Evolutionary conservation across 1,140 invertebrate genomes (phyloP).

Genomic region (Ceratosolen fusciceps): DNA sequence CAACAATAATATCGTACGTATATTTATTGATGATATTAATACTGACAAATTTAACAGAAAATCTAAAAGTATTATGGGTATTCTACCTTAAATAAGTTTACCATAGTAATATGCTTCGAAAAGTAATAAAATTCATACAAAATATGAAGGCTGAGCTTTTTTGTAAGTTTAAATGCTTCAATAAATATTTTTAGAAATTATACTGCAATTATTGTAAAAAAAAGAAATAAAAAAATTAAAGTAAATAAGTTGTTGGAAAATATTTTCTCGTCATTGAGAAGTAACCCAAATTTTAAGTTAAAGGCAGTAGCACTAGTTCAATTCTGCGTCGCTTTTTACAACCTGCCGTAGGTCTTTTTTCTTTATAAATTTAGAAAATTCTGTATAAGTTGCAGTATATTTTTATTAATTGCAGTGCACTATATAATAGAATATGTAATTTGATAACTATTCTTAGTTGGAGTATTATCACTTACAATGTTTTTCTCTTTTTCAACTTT

Average conservation of each 20-base stretch:
- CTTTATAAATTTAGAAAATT: not conserved
- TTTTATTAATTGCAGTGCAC: not conserved
- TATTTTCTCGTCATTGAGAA: not conserved
- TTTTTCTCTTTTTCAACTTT: slow-evolving; percentile 12
- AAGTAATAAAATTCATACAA: no score
- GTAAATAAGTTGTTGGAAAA: slow-evolving; percentile 9
- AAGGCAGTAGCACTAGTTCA: slow-evolving; percentile 16
- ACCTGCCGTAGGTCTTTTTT: not conserved
- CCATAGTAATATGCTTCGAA: no score
- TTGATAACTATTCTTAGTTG: slow-evolving; percentile 42
- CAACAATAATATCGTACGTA: no score
- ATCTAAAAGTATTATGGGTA: no score
- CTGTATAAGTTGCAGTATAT: slow-evolving; percentile 22
- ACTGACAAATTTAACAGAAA: no score
- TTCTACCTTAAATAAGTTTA: no score
- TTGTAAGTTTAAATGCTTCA: no score
- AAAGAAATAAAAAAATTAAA: slow-evolving; percentile 8
- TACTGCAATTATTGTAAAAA: slow-evolving; percentile 30
- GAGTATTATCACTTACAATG: slow-evolving; percentile 30
- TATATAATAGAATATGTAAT: slow-evolving; percentile 14
- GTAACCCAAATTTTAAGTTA: not conserved
- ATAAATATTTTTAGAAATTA: not conserved
- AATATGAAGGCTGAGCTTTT: no score
- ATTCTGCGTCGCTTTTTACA: slow-evolving; percentile 27
- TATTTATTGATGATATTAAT: no score